phyloP scores from a whole-genome alignment of 2,113 vertebrate species.

The Lates calcarifer region DNA sequence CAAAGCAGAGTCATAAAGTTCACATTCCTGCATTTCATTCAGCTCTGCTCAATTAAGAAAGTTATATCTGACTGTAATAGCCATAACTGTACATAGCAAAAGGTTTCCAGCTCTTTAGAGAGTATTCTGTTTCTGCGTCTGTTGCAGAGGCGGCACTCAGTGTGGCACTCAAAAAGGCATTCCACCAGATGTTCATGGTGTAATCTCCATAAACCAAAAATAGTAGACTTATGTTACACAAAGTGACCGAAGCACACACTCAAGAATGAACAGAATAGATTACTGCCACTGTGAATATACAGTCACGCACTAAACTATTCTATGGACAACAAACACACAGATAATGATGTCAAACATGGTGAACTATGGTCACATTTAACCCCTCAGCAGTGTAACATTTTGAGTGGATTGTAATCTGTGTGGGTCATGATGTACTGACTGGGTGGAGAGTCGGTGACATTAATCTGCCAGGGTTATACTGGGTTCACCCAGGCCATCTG shows the following conservation, averaged over 20 bases:
- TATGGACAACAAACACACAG: not conserved
- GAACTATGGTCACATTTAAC: slow-evolving; percentile 9
- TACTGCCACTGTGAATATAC: not conserved
- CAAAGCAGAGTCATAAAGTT: slow-evolving; percentile 16
- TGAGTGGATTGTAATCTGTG: slow-evolving; percentile 31
- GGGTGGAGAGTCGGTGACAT: not conserved
- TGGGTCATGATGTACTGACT: slow-evolving; percentile 12
- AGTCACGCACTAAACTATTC: not conserved
- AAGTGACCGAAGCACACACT: slow-evolving; percentile 1
- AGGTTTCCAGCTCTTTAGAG: not conserved
- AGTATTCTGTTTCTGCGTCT: slow-evolving; percentile 7
- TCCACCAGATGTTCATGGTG: slow-evolving; percentile 54
- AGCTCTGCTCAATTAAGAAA: slow-evolving; percentile 29
- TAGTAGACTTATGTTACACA: slow-evolving; percentile 41
- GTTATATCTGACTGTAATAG: slow-evolving; percentile 17
- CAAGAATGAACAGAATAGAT: not conserved
- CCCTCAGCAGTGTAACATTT: not conserved
- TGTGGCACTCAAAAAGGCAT: slow-evolving; percentile 11
- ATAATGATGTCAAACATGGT: slow-evolving; percentile 8
- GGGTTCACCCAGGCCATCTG: slow-evolving; percentile 48
- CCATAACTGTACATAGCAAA: slow-evolving; percentile 3
- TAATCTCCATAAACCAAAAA: slow-evolving; percentile 52
- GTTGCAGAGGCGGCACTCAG: not conserved
- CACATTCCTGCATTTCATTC: slow-evolving; percentile 53
- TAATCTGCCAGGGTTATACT: slow-evolving; percentile 31